Percentiles rank a stretch among this genome's conserved stretches.
These are phyloP conservation scores for Glaucidium brasilianum DNA, from an alignment of 2,113 vertebrate genomes.

Conservation along the genomic window DNA sequence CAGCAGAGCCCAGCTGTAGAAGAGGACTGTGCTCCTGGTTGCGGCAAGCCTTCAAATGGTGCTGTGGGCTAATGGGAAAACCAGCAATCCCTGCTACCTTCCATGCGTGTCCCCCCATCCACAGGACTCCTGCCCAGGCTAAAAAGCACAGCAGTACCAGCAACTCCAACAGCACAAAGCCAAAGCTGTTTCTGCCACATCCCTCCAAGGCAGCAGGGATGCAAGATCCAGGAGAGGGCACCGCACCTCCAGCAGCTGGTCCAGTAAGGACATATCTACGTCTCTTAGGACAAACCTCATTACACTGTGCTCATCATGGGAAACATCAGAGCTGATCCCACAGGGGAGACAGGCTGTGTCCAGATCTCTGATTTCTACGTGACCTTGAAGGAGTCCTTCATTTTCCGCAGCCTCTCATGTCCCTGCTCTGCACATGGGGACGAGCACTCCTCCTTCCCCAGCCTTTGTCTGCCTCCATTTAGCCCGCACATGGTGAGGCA, in stretches of 20 bases:
- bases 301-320: neutral
- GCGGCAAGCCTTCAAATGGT: fast-evolving
- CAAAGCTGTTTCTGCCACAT: neutral
- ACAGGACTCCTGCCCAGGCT: neutral
- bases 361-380: fast-evolving
- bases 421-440: neutral
- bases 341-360: neutral
- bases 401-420: fast-evolving
- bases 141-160: neutral
- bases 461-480: slow-evolving; percentile 42
- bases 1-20: neutral
- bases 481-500: neutral
- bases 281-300: neutral
- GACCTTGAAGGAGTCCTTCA: slow-evolving; percentile 13
- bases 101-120: too few relatives aligned
- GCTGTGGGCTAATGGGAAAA: neutral
- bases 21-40: fast-evolving
- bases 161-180: neutral
- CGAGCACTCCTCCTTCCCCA: neutral
- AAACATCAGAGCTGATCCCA: neutral
- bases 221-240: neutral
- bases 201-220: fast-evolving
- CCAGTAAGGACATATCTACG: fast-evolving
- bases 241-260: fast-evolving
- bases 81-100: neutral